phyloP scores from a whole-genome alignment of 2,113 vertebrate genomes.

The Cariama cristata region DNA sequence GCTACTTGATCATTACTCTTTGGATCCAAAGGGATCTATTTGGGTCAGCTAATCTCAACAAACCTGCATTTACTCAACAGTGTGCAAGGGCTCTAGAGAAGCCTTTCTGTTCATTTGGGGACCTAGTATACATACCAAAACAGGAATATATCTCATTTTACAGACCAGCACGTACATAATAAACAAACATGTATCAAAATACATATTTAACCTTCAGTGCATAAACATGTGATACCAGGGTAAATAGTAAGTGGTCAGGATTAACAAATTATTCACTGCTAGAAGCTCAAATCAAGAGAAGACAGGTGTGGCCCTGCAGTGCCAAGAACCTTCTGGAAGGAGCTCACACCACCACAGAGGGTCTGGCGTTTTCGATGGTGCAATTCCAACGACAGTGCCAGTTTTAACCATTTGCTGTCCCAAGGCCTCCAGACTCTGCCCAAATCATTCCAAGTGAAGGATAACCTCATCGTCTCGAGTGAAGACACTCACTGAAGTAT shows the following conservation, averaged over 20 bases:
- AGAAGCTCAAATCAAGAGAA: conserved; percentile 34
- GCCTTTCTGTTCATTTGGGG: conserved; percentile 73
- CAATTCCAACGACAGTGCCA: not conserved
- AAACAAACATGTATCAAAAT: conserved; percentile 72
- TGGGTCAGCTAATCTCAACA: conserved; percentile 20
- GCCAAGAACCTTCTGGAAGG: not conserved
- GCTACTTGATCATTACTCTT: not conserved
- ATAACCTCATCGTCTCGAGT: not conserved
- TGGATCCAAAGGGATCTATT: not conserved
- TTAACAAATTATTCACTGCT: not conserved
- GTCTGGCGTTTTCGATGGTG: not conserved
- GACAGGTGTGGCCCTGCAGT: not conserved
- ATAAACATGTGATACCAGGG: conserved; percentile 71
- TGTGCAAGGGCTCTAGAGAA: conserved; percentile 72
- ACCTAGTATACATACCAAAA: conserved; percentile 70
- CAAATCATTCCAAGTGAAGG: not conserved
- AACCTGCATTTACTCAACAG: conserved; percentile 40
- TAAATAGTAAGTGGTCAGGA: conserved; percentile 46
- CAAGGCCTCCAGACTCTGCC: not conserved
- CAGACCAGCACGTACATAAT: conserved; percentile 68
- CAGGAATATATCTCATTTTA: conserved; percentile 67
- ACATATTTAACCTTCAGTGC: conserved; percentile 76
- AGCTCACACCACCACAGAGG: not conserved
- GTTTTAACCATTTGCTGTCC: not conserved
- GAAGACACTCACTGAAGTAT: not conserved